These are phyloP conservation scores for Penelope pileata DNA, from an alignment of 2,113 vertebrate genomes.

Conservation along the genomic window DNA sequence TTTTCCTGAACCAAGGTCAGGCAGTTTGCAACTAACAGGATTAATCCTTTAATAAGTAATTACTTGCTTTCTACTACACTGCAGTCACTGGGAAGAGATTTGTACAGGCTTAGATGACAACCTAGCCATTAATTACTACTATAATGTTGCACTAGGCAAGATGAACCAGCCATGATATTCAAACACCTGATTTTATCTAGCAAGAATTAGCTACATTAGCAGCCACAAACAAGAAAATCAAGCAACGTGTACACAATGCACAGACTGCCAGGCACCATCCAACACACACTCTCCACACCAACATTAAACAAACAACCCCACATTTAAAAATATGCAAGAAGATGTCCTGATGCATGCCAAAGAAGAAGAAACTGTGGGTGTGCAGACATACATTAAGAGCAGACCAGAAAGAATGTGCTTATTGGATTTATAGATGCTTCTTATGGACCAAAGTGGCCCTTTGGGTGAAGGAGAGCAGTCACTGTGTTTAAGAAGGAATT, in stretches of 20 bases:
- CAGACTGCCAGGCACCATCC: background rate
- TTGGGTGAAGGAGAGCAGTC: background rate
- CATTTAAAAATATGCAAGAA: background rate
- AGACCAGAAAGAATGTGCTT: background rate
- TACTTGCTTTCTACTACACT: background rate
- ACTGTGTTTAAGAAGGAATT: background rate
- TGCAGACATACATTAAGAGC: background rate
- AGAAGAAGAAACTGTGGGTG: background rate
- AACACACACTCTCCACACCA: background rate
- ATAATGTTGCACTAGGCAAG: background rate
- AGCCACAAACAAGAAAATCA: conserved; percentile 10
- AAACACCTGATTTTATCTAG: conserved; percentile 9
- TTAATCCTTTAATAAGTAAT: background rate
- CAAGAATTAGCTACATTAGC: background rate
- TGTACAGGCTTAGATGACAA: background rate
- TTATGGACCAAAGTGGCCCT: background rate
- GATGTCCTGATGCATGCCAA: background rate
- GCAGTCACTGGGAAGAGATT: background rate
- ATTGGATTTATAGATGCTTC: background rate
- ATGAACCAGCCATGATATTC: background rate
- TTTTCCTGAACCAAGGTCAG: conserved; percentile 1
- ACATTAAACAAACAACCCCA: background rate
- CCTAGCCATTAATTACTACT: background rate
- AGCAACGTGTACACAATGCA: background rate
- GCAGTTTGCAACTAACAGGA: background rate